Evolutionary conservation across 2,888 invertebrate genomes (phyloP).

Genomic region (Leptogaster cylindrica): DNA sequence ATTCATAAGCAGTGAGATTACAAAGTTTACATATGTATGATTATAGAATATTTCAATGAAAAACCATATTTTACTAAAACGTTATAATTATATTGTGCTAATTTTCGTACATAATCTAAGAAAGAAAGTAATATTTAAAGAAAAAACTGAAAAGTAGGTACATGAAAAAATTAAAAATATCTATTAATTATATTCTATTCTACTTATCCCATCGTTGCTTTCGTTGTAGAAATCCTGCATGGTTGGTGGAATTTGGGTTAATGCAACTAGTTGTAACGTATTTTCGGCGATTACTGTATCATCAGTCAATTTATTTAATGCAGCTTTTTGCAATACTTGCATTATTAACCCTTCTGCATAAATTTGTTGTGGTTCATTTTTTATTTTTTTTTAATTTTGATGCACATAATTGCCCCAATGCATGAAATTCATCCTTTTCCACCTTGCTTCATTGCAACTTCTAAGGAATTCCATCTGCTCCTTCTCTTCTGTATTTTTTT

Average conservation of each 20-base stretch:
- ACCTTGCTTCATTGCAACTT: background rate
- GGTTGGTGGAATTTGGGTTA: background rate
- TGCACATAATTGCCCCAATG: slow-evolving; percentile 12
- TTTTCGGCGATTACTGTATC: background rate
- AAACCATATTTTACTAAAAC: too few species aligned
- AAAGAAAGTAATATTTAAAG: too few species aligned
- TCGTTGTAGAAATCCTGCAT: background rate
- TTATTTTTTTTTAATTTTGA: background rate
- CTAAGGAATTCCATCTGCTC: slow-evolving; percentile 1
- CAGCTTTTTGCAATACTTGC: slow-evolving; percentile 15
- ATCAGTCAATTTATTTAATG: slow-evolving; percentile 15
- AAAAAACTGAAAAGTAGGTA: too few species aligned
- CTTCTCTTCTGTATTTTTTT: slow-evolving; percentile 5
- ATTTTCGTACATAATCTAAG: too few species aligned
- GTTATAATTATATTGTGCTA: too few species aligned
- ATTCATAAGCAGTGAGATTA: too few species aligned
- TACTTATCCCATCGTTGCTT: too few species aligned
- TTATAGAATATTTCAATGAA: too few species aligned
- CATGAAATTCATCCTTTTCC: slow-evolving; percentile 4
- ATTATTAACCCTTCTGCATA: background rate
- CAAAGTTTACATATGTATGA: too few species aligned
- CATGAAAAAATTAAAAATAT: too few species aligned
- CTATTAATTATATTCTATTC: too few species aligned
- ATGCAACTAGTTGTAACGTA: background rate
- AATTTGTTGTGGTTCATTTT: too few species aligned